Evolutionary conservation across 2,888 invertebrate species (phyloP).

Genomic region (Molorchus minor): DNA sequence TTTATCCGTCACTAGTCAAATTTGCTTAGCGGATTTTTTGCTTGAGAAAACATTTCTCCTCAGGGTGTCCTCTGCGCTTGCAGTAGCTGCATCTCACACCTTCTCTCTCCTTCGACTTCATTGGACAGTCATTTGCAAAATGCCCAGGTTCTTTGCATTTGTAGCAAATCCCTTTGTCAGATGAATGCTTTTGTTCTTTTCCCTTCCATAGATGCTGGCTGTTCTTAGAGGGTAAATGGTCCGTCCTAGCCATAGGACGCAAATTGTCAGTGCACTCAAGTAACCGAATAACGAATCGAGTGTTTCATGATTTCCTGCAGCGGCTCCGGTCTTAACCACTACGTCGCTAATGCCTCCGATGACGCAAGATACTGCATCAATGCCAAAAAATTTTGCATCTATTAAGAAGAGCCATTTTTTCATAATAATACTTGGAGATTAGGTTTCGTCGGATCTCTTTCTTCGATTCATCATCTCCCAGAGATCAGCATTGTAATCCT

Average conservation of each 20-base stretch:
- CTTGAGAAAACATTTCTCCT: constrained; percentile 3
- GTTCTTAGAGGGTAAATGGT: not conserved
- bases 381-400: constrained; percentile 34
- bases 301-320: constrained; percentile 30
- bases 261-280: constrained; percentile 18
- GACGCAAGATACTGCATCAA: constrained; percentile 38
- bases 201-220: not conserved
- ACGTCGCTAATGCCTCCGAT: constrained; percentile 39
- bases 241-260: not conserved
- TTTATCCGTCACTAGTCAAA: constrained; percentile 8
- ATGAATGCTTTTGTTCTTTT: not conserved
- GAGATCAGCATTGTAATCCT: not conserved
- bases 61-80: constrained; percentile 1
- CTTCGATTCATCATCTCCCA: not conserved
- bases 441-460: constrained; percentile 20
- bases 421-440: constrained; percentile 37
- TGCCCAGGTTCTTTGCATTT: constrained; percentile 16
- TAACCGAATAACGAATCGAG: constrained; percentile 33
- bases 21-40: not conserved
- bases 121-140: not conserved
- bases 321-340: constrained; percentile 33
- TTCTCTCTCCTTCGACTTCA: not conserved
- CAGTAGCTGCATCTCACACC: constrained; percentile 3
- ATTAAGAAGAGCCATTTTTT: constrained; percentile 38
- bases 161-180: not conserved